A percentile compares a stretch with the other conserved stretches of the same genome.
Evolutionary conservation across 1,140 invertebrate species (phyloP).

Genomic region (Ceratina japonica): DNA sequence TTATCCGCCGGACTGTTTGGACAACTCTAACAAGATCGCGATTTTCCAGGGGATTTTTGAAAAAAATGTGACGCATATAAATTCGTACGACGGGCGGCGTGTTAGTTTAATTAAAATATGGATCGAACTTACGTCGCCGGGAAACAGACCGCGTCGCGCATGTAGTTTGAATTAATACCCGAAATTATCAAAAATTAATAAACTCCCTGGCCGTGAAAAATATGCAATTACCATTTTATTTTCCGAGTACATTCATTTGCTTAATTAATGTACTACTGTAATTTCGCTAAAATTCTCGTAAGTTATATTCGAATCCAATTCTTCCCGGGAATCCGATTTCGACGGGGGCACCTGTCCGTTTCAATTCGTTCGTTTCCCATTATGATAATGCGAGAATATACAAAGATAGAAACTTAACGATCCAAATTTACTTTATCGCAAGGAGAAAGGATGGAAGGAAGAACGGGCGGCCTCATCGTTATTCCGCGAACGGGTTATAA

Average conservation of each 20-base stretch:
- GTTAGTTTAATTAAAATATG: constrained; percentile 34
- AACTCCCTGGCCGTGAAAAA: background rate
- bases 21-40: constrained; percentile 23
- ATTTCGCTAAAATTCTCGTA: no score
- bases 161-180: background rate
- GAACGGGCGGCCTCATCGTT: background rate
- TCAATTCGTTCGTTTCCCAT: no score
- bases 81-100: background rate
- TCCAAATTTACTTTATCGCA: background rate
- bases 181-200: background rate
- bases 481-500: constrained; percentile 5
- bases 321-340: no score
- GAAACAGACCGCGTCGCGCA: constrained; percentile 11
- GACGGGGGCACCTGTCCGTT: no score
- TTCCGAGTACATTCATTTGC: no score
- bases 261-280: no score
- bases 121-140: background rate
- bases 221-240: background rate
- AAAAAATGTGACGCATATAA: background rate
- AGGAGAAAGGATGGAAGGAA: background rate
- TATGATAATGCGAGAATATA: background rate
- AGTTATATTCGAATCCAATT: no score
- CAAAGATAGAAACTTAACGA: background rate
- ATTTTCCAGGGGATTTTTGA: background rate
- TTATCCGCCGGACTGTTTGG: constrained; percentile 14